Evolutionary conservation across 2,888 invertebrate species (phyloP).

Genomic region (Marronus borbonicus): DNA sequence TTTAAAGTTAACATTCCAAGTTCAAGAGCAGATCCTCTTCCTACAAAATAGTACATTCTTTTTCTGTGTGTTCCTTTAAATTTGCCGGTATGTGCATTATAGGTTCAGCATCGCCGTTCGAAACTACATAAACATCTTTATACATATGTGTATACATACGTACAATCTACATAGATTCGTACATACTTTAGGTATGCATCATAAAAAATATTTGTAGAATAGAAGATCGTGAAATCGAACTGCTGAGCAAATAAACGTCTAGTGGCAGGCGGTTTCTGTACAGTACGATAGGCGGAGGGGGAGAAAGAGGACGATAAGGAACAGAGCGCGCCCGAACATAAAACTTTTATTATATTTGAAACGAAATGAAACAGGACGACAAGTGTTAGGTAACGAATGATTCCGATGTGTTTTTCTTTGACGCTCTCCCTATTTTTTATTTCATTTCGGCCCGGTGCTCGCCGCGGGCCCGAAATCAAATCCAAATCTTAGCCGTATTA

Average conservation of each 20-base stretch:
- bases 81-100: too few relatives aligned
- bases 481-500: not conserved
- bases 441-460: not conserved
- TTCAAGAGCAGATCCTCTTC: too few relatives aligned
- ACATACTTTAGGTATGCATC: constrained; percentile 8
- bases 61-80: too few relatives aligned
- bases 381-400: constrained; percentile 22
- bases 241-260: constrained; percentile 13
- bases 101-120: too few relatives aligned
- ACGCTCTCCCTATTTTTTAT: not conserved
- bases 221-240: constrained; percentile 20
- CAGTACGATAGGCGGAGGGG: not conserved
- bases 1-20: too few relatives aligned
- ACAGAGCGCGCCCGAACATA: constrained; percentile 12
- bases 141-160: not conserved
- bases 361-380: constrained; percentile 25
- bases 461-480: constrained; percentile 9
- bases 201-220: constrained; percentile 12
- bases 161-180: not conserved
- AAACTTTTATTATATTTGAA: constrained; percentile 23
- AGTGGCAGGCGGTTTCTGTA: constrained; percentile 22
- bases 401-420: constrained; percentile 14
- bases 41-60: too few relatives aligned
- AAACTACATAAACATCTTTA: not conserved
- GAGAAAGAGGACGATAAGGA: not conserved